Conservation (phyloP, 2,888 invertebrate species). For the Stenolophus ochropezus region DNA sequence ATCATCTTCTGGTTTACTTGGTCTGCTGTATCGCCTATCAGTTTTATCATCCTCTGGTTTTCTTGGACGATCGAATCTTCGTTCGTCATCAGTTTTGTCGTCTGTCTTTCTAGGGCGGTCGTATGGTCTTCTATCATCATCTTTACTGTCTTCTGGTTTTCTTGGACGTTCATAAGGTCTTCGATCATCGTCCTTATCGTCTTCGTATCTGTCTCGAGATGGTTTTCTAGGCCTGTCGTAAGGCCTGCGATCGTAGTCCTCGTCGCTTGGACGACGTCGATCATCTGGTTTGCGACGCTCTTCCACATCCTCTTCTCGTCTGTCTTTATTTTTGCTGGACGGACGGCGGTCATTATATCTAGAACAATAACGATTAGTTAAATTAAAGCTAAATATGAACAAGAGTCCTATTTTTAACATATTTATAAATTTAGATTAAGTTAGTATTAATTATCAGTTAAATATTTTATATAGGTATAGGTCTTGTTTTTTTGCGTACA, state of each 20-base stretch:
- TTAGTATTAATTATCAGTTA: too few species aligned
- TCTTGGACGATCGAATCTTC: slow-evolving; percentile 53
- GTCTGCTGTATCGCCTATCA: too few species aligned
- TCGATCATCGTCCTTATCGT: slow-evolving; percentile 41
- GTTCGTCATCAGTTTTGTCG: slow-evolving; percentile 33
- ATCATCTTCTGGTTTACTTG: too few species aligned
- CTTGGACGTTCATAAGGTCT: slow-evolving; percentile 55
- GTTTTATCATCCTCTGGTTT: slow-evolving; percentile 61
- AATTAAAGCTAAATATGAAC: background rate
- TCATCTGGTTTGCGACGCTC: slow-evolving; percentile 64
- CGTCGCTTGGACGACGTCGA: background rate
- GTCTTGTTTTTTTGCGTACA: too few species aligned
- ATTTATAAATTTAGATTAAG: too few species aligned
- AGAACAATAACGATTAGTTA: background rate
- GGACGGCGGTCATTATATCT: slow-evolving; percentile 65
- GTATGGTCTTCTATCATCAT: slow-evolving; percentile 41
- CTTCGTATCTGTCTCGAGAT: slow-evolving; percentile 45
- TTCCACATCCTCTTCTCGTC: background rate
- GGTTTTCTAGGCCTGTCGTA: slow-evolving; percentile 61
- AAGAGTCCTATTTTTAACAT: too few species aligned
- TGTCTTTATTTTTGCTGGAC: slow-evolving; percentile 66
- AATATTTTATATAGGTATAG: too few species aligned
- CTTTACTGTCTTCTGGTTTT: slow-evolving; percentile 57
- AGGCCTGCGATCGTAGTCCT: slow-evolving; percentile 61
- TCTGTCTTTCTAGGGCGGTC: slow-evolving; percentile 60